Evolutionary conservation across 2,113 vertebrate species (phyloP), one percentile per base, ranked within the genome.

Genomic region (Stomatorhinus ivindoensis): DNA sequence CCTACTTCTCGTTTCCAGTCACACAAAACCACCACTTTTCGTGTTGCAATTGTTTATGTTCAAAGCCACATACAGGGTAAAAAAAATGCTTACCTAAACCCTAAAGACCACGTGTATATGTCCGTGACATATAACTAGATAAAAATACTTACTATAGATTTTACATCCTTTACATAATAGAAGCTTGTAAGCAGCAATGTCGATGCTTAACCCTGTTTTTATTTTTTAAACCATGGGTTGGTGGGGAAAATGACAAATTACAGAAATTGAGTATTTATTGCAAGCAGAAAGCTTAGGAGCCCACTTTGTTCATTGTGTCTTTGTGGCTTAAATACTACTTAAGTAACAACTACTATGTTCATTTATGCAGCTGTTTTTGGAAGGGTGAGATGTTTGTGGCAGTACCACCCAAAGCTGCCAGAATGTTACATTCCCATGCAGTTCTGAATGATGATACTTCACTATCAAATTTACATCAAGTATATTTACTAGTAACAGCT

Each of bases 1-100:
- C 89, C 31, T 88, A 48, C 47, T 47, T 89, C 83, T 89, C 24
- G 82, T 92, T 90, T 92, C 92, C 92, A 53, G 88, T 92, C 89
- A 47, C 58, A 50, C 85, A 88, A 80, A 42, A 87, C 61, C 50
- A 82, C 87, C 61, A 48, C 87, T 84, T 87, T 19, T 27, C 39
- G 84, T 61, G 46, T 80, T 85, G 31, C 24, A 51, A 48, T 91
- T 73, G 24, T 55, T 90, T 90, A 88, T 90, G 90, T 80, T 90
- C 53, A 89, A 58, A 89, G 55, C 86, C 87, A n/a, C 86, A 44
- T 44, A n/a, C 47, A 73, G 58, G 87, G 47, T 51, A 48, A 48
- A 51, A 50, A 51, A 86, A 15, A 84, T 19, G 24, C 83, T 50
- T 85, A 24, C 24, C 8, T 50, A 27, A 55, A 35, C 15, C 50